Conservation (phyloP, 1,140 invertebrate genomes). For the Sycobia sp. region DNA sequence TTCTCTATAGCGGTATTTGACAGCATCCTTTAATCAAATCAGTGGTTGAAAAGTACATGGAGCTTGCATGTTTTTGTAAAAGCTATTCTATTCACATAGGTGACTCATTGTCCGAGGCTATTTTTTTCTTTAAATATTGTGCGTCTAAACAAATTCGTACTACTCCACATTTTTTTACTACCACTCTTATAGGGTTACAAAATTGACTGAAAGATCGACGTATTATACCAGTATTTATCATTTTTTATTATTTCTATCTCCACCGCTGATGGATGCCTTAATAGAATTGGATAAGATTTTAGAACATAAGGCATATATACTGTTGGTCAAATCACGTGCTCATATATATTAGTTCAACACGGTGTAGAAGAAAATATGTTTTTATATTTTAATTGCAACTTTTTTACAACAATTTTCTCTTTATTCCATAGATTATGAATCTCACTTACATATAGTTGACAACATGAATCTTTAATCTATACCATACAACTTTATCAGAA, state of each 20-base stretch:
- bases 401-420: background rate
- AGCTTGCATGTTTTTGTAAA: background rate
- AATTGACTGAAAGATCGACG: background rate
- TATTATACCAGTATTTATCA: too few species aligned
- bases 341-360: background rate
- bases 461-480: background rate
- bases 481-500: background rate
- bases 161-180: background rate
- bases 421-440: background rate
- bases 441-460: background rate
- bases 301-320: background rate
- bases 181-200: background rate
- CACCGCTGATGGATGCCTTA: background rate
- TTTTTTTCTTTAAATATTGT: too few species aligned
- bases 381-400: background rate
- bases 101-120: too few species aligned
- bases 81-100: background rate
- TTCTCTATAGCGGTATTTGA: background rate
- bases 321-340: background rate
- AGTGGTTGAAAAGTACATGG: too few species aligned
- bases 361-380: background rate
- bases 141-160: too few species aligned
- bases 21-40: background rate
- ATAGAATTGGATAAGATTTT: background rate
- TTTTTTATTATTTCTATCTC: background rate